Conservation (phyloP, 2,888 invertebrate species). For the Perdita meconis region DNA sequence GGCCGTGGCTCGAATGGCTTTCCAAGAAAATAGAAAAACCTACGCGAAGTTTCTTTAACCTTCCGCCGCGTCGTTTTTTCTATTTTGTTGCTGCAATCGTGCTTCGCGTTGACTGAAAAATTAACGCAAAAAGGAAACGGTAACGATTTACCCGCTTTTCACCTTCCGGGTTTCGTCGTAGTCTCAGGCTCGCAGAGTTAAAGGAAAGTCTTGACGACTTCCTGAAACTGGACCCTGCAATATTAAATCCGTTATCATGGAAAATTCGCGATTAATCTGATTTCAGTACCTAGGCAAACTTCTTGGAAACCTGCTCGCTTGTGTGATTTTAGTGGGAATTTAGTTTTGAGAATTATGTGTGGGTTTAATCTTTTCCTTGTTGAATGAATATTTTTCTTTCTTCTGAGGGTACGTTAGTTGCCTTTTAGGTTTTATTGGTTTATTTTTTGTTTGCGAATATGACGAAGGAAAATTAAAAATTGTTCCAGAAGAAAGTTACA, state of each 20-base stretch:
- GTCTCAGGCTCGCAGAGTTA: not conserved
- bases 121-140: constrained; percentile 20
- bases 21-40: constrained; percentile 25
- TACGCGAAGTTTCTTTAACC: constrained; percentile 25
- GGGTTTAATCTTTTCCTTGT: not conserved
- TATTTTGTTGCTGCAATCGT: constrained; percentile 8
- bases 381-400: no score
- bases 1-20: not conserved
- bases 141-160: not conserved
- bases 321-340: not conserved
- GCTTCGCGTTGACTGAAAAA: constrained; percentile 29
- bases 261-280: not conserved
- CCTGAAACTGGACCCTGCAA: not conserved
- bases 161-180: not conserved
- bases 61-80: constrained; percentile 4
- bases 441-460: no score
- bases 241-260: not conserved
- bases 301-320: not conserved
- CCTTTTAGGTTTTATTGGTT: no score
- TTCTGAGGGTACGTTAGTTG: not conserved
- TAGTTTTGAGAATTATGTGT: not conserved
- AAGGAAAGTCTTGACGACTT: not conserved
- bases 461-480: no score
- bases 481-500: no score
- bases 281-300: not conserved